Percentiles rank a stretch among this genome's conserved stretches.
Evolutionary conservation across 2,888 invertebrate genomes (phyloP).

Genomic region (Cerceris ruficornis): DNA sequence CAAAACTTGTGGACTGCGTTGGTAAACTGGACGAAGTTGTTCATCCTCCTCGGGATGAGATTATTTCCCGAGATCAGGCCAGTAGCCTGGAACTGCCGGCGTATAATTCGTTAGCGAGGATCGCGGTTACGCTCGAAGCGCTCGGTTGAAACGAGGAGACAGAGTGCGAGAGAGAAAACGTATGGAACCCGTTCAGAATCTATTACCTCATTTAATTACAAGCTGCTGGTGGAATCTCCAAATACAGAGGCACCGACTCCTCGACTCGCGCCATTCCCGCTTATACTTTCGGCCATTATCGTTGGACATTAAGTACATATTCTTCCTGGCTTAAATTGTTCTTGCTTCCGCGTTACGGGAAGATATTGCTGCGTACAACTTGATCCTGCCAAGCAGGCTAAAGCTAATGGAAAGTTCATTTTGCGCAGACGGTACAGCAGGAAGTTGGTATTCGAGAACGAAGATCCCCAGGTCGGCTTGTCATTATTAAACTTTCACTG

Average conservation of each 20-base stretch:
- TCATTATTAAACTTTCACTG: constrained; percentile 50
- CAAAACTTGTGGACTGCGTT: constrained; percentile 43
- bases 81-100: constrained; percentile 32
- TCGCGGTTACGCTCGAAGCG: constrained; percentile 29
- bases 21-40: constrained; percentile 53
- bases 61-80: constrained; percentile 55
- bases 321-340: constrained; percentile 29
- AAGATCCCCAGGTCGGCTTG: constrained; percentile 16
- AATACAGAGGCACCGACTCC: background rate
- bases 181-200: constrained; percentile 30
- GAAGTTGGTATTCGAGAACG: constrained; percentile 39
- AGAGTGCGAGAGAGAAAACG: background rate
- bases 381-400: constrained; percentile 3
- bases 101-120: constrained; percentile 31
- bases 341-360: background rate
- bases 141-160: constrained; percentile 18
- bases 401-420: constrained; percentile 49
- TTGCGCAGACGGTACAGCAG: constrained; percentile 17
- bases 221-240: background rate
- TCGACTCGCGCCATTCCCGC: background rate
- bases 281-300: constrained; percentile 40
- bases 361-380: constrained; percentile 7
- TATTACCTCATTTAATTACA: constrained; percentile 35
- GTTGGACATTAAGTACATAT: constrained; percentile 37
- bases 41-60: constrained; percentile 37